Conservation (phyloP, 2,113 vertebrate genomes). For the Stegastes partitus region DNA sequence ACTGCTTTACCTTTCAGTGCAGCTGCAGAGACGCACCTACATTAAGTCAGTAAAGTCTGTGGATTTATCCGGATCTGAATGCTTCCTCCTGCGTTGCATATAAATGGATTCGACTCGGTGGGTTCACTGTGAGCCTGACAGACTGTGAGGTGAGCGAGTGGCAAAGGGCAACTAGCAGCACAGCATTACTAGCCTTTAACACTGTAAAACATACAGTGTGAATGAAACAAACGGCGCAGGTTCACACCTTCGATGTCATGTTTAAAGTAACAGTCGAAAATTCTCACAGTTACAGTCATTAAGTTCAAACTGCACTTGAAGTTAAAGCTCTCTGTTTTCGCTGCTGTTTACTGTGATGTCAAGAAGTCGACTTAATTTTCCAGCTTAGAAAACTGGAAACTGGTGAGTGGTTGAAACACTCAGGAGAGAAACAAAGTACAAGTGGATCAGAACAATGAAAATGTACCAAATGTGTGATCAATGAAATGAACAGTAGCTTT, state of each 20-base stretch:
- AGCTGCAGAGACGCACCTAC: conserved; percentile 68
- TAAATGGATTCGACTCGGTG: conserved; percentile 70
- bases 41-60: conserved; percentile 81
- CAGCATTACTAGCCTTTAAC: neutral
- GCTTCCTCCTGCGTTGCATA: conserved; percentile 76
- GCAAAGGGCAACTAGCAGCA: conserved; percentile 24
- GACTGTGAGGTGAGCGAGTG: conserved; percentile 19
- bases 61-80: conserved; percentile 81
- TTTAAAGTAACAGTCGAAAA: neutral
- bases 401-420: conserved; percentile 8
- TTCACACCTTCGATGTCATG: neutral
- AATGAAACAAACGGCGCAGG: neutral
- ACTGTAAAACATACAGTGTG: neutral
- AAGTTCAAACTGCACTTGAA: conserved; percentile 2
- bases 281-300: neutral
- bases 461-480: neutral
- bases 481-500: neutral
- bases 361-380: conserved; percentile 16
- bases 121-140: conserved; percentile 54
- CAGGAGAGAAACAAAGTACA: neutral
- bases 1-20: conserved; percentile 81
- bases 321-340: neutral
- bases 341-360: neutral
- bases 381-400: conserved; percentile 2
- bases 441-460: neutral